Evolutionary conservation across 2,113 vertebrate genomes (phyloP).

Genomic region (Narcine bancroftii): DNA sequence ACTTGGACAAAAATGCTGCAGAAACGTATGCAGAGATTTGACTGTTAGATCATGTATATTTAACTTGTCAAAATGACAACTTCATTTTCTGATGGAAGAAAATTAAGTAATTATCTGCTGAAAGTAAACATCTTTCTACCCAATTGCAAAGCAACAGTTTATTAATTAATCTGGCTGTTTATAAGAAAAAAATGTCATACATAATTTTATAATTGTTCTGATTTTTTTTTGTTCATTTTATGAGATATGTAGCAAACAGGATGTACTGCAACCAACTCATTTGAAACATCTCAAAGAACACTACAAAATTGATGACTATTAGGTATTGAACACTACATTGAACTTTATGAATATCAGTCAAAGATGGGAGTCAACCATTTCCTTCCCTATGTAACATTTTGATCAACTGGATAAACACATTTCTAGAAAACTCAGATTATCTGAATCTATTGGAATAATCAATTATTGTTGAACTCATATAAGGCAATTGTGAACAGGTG

Average conservation of each 20-base stretch:
- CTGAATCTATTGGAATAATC: background rate
- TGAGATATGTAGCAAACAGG: background rate
- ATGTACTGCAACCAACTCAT: slow-evolving; percentile 2
- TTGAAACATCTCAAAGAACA: slow-evolving; percentile 29
- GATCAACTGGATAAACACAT: background rate
- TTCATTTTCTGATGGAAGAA: slow-evolving; percentile 35
- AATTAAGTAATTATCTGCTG: slow-evolving; percentile 35
- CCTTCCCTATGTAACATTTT: background rate
- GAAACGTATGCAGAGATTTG: slow-evolving; percentile 32
- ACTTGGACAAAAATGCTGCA: slow-evolving; percentile 8
- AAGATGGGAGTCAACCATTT: background rate
- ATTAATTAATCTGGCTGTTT: slow-evolving; percentile 32
- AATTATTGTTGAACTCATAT: background rate
- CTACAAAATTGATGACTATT: slow-evolving; percentile 5
- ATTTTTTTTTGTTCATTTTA: background rate
- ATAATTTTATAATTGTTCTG: slow-evolving; percentile 23
- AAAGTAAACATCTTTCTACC: slow-evolving; percentile 29
- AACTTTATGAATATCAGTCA: background rate
- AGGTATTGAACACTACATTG: background rate
- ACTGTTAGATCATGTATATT: slow-evolving; percentile 34
- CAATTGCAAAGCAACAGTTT: slow-evolving; percentile 35
- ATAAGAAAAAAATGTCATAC: slow-evolving; percentile 33
- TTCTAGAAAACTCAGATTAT: background rate
- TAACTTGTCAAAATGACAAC: slow-evolving; percentile 38
- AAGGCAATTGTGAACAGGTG: too few species aligned